Conservation (phyloP, 2,888 invertebrate species). For the Agriopis leucophaearia region DNA sequence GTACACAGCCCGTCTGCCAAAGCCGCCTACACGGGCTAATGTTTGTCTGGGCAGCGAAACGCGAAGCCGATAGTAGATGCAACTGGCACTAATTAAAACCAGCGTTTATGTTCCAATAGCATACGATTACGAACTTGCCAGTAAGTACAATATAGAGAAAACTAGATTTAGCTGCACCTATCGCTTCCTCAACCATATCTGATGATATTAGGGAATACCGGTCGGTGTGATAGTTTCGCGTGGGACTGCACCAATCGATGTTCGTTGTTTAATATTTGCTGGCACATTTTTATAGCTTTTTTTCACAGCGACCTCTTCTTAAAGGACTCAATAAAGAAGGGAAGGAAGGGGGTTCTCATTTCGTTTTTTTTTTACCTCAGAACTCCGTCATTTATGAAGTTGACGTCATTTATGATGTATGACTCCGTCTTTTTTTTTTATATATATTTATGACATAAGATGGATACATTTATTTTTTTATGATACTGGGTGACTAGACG, state of each 20-base stretch:
- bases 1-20: conserved; percentile 12
- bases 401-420: no score
- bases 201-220: neutral
- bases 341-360: no score
- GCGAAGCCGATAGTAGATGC: conserved; percentile 21
- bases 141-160: conserved; percentile 41
- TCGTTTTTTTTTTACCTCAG: no score
- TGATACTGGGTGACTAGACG: no score
- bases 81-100: conserved; percentile 28
- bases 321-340: no score
- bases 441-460: no score
- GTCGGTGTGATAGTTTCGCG: conserved; percentile 53
- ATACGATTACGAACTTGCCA: conserved; percentile 48
- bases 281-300: conserved; percentile 15
- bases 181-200: conserved; percentile 5
- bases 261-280: conserved; percentile 11
- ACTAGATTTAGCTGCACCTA: conserved; percentile 33
- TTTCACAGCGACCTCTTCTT: neutral
- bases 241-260: conserved; percentile 62
- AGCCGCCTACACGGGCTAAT: neutral
- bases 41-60: conserved; percentile 49
- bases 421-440: no score
- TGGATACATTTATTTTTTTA: no score
- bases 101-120: conserved; percentile 44
- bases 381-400: no score